Percentiles rank a stretch among this genome's conserved stretches.
These are phyloP conservation scores for Subacronicta megacephala DNA, from an alignment of 2,888 invertebrate species.

Conservation along the genomic window DNA sequence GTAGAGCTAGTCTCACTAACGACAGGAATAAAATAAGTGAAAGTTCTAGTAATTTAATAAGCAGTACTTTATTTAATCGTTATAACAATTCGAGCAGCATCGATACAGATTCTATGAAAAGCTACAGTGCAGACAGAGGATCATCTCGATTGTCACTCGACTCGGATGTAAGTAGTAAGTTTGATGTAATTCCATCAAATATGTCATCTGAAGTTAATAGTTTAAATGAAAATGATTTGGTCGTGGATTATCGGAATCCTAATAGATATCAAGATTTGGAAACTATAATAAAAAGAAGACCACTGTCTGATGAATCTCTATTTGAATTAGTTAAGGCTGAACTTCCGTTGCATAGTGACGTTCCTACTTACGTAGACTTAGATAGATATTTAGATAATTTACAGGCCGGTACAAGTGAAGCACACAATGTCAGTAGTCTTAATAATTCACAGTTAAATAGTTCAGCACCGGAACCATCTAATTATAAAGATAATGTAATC, in stretches of 20 bases:
- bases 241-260: conserved; percentile 88
- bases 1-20: conserved; percentile 81
- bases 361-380: conserved; percentile 89
- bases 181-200: conserved; percentile 82
- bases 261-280: conserved; percentile 87
- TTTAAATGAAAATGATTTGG: conserved; percentile 82
- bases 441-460: conserved; percentile 61
- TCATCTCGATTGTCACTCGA: conserved; percentile 84
- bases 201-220: conserved; percentile 81
- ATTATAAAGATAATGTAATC: conserved; percentile 68
- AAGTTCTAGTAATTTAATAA: conserved; percentile 66
- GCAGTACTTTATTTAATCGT: conserved; percentile 74
- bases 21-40: conserved; percentile 75
- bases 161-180: conserved; percentile 87
- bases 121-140: conserved; percentile 83
- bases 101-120: conserved; percentile 83
- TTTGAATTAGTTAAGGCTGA: conserved; percentile 91
- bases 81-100: conserved; percentile 76
- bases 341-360: conserved; percentile 85
- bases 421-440: conserved; percentile 46
- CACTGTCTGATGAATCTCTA: conserved; percentile 93
- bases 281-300: conserved; percentile 91
- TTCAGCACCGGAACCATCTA: conserved; percentile 59
- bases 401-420: conserved; percentile 81
- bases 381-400: conserved; percentile 92